Conservation (phyloP, 2,888 invertebrate species). For the Taphrorychus bicolor region DNA sequence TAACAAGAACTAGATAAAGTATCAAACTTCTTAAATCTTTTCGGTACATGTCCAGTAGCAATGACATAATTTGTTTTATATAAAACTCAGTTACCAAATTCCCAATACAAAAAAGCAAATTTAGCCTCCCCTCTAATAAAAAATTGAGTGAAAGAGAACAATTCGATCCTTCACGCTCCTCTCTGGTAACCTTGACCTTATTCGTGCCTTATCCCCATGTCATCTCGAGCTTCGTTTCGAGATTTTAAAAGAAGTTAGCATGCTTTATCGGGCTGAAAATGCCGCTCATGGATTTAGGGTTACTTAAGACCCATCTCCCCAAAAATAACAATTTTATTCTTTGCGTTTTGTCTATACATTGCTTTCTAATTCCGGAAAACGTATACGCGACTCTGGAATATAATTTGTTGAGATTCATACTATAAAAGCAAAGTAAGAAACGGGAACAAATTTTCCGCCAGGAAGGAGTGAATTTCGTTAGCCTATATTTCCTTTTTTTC, state of each 20-base stretch:
- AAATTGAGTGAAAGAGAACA: constrained; percentile 1
- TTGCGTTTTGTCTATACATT: too few relatives aligned
- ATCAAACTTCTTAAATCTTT: too few relatives aligned
- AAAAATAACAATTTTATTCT: not conserved
- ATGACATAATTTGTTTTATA: too few relatives aligned
- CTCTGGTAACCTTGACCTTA: constrained; percentile 15
- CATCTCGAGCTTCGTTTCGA: constrained; percentile 18
- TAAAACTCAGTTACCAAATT: too few relatives aligned
- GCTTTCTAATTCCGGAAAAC: too few relatives aligned
- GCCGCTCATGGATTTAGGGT: not conserved
- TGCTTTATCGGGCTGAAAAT: constrained; percentile 12
- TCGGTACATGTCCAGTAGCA: too few relatives aligned
- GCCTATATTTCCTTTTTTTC: not conserved
- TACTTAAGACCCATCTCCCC: not conserved
- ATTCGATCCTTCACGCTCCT: not conserved
- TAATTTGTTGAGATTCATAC: too few relatives aligned
- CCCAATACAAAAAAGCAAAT: not conserved
- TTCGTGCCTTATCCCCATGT: constrained; percentile 42
- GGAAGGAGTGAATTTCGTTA: not conserved
- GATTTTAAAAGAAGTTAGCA: constrained; percentile 13
- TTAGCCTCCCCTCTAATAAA: not conserved
- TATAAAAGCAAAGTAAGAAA: not conserved
- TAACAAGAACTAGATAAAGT: too few relatives aligned
- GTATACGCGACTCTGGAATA: too few relatives aligned
- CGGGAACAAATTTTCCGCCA: not conserved